Evolutionary conservation across 1,140 invertebrate species (phyloP).

Genomic region (Heliconius hermathena): DNA sequence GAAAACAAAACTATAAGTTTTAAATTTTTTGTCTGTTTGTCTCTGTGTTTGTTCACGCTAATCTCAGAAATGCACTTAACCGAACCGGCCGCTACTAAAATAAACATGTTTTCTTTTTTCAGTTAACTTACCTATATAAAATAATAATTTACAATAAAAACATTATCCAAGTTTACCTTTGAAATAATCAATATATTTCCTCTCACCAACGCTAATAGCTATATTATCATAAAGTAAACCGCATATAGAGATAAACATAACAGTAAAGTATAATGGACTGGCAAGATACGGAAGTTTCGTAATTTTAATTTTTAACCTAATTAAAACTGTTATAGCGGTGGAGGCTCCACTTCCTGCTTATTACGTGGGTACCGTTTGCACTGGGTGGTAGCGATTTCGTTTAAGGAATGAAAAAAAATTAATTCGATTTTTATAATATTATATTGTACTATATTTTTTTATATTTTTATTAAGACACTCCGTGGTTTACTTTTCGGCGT

Average conservation of each 20-base stretch:
- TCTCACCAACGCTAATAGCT: slow-evolving; percentile 36
- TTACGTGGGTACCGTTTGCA: slow-evolving; percentile 30
- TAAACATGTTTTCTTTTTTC: too few species aligned
- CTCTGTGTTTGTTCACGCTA: too few species aligned
- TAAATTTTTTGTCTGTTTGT: too few species aligned
- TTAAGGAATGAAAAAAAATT: too few species aligned
- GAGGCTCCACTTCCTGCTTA: slow-evolving; percentile 45
- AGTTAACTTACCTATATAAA: too few species aligned
- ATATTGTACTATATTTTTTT: too few species aligned
- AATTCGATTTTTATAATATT: too few species aligned
- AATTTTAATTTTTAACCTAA: slow-evolving; percentile 70
- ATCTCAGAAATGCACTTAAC: too few species aligned
- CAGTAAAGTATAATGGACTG: slow-evolving; percentile 62
- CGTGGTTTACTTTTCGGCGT: too few species aligned
- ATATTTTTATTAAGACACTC: too few species aligned
- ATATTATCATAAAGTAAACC: slow-evolving; percentile 33
- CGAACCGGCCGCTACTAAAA: too few species aligned
- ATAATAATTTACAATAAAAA: not conserved
- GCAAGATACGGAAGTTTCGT: slow-evolving; percentile 57
- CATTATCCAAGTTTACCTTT: not conserved
- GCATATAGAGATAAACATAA: slow-evolving; percentile 52
- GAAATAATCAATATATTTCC: slow-evolving; percentile 27
- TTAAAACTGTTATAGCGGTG: slow-evolving; percentile 62
- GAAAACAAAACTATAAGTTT: too few species aligned
- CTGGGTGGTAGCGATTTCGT: not conserved